Evolutionary conservation across 2,113 vertebrate species (phyloP), one percentile per base, ranked within the genome.

Genomic region (Mus spicilegus): DNA sequence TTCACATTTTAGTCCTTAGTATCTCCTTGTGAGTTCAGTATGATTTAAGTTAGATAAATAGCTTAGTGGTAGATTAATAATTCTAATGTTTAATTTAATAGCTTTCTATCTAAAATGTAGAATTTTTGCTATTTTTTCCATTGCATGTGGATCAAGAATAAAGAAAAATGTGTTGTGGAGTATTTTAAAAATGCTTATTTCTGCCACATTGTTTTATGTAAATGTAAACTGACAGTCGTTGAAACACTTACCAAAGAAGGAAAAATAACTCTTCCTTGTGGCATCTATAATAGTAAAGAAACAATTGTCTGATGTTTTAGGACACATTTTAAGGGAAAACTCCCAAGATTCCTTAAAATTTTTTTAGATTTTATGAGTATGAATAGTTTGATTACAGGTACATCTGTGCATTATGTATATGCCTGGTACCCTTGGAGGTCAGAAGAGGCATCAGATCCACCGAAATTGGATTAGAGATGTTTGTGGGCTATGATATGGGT

Each of bases 41-140:
- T 90, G 51, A 93, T 90, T 94, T 95, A 33, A 89, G 46, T 87
- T 82, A 77, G 91, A 82, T 22, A 30, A 65, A 36, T 14, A 82
- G 33, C 36, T 46, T 93, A 94, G 28, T 91, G 42, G 39, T 89
- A 63, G 61, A 63, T 10, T 26, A 7, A 63, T 63, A 1, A 72
- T 80, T 95, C 42, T 89, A 58, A 76, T 89, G 3, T 91, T 30
- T 91, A 61, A 70, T 56, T 61, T 61, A 24, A 63, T 63, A 63
- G 4, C 58, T n/a, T 91, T 94, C 87, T 9, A n/a, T 84, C 65
- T n/a, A 93, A 73, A 95, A 78, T 87, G 63, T 85, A 65, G 46
- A 94, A 3, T 77, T 91, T 51, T 0, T 76, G 6, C 24, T 81
- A 14, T 76, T 89, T 95, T 95, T 87, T 65, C 36, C 42, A 51